Percentiles rank a stretch among this genome's conserved stretches.
These are phyloP conservation scores for Xenus cinereus DNA, from an alignment of 2,113 vertebrate species.

Conservation along the genomic window DNA sequence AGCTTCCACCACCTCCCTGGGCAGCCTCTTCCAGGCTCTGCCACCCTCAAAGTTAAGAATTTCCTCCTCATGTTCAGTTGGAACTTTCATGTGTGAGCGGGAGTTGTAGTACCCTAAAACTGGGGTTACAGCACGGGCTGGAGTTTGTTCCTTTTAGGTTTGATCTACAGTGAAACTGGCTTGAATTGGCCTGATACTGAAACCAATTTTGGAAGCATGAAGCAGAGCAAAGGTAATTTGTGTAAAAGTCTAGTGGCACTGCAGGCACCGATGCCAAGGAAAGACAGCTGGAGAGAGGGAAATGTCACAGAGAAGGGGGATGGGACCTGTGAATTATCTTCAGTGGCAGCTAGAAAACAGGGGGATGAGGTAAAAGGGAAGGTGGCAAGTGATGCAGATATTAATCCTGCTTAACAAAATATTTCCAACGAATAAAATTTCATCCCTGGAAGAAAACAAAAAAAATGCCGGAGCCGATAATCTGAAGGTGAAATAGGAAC, in stretches of 20 bases:
- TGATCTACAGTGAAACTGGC: not conserved
- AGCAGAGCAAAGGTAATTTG: not conserved
- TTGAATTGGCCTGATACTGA: not conserved
- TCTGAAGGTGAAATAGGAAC: not conserved
- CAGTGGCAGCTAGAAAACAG: not conserved
- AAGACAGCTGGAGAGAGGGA: not conserved
- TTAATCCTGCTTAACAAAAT: not conserved
- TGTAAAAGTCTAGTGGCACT: not conserved
- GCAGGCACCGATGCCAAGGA: not conserved
- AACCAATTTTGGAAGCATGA: not conserved
- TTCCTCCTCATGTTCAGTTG: no score
- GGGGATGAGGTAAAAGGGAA: not conserved
- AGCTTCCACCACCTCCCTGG: no score
- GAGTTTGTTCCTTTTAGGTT: not conserved
- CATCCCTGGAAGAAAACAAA: not conserved
- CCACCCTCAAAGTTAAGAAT: no score
- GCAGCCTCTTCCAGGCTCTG: no score
- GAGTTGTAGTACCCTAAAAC: not conserved
- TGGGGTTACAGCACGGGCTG: not conserved
- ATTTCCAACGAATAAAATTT: conserved; percentile 1
- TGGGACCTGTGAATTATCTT: not conserved
- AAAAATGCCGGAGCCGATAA: not conserved
- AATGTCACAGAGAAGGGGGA: not conserved
- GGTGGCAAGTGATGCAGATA: not conserved
- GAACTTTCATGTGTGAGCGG: not conserved